Evolutionary conservation across 2,113 vertebrate genomes (phyloP), one percentile per base, ranked within the genome.

Genomic region (Tragelaphus strepsiceros): DNA sequence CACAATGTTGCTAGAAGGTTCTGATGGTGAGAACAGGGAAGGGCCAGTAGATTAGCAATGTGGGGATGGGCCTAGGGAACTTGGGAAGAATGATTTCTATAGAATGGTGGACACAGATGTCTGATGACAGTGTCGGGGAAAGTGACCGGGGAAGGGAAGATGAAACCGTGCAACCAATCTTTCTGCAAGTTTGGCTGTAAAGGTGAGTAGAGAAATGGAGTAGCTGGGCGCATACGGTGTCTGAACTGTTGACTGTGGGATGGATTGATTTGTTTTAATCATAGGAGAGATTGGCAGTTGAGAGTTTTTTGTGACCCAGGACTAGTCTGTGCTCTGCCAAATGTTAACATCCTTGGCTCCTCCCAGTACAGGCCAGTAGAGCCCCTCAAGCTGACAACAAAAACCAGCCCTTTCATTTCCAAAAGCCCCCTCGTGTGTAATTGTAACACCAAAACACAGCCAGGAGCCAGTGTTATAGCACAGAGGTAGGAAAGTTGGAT

Each of bases 181-280:
- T n/a, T 59, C 83, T 46, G 30, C 10, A 39, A 16, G 24, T 77
- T 16, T 56, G 67, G 88, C 2, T 16, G 54, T 19, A 61, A 35
- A 77, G 39, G 54, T 15, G 12, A n/a, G 35, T 11, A 56, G 35
- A 71, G 51, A 71, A 54, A 11, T 5, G 35, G 24, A 8, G 61
- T 53, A 11, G 83, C 17, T 10, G 64, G 59, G 59, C 28, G 13
- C n/a, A 8, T 4, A 22, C 5, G 1, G 43, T 32, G 2, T 49
- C 17, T 71, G 35, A n/a, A 58, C 7, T 3, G 17, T 0, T 39
- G 61, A 5, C 32, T 6, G 9, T 24, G 3, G 17, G 26, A 3
- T 6, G 39, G 78, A 74, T 26, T 26, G 35, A 14, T 24, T 17
- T 84, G 6, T n/a, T 49, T 77, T 35, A 35, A 74, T 30, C 67